phyloP scores from a whole-genome alignment of 2,888 invertebrate species.

The Stenodera caucasica region DNA sequence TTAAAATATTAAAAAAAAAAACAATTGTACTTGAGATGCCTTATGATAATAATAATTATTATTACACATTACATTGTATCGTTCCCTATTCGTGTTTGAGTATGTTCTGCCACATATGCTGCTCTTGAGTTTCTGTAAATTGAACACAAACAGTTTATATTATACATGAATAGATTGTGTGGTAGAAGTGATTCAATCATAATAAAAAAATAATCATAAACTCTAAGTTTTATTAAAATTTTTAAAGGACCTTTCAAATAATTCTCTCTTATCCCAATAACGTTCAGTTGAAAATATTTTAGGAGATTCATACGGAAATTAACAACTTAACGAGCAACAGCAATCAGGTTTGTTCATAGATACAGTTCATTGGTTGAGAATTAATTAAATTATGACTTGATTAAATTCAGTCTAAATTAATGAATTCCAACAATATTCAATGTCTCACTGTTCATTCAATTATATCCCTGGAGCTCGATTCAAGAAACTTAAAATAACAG shows the following conservation, averaged over 20 bases:
- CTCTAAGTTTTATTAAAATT: neutral
- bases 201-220: conserved; percentile 28
- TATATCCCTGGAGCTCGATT: too few relatives aligned
- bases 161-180: conserved; percentile 20
- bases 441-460: neutral
- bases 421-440: neutral
- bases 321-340: neutral
- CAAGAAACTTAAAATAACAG: too few relatives aligned
- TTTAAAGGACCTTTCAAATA: neutral
- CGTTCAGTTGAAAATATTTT: neutral
- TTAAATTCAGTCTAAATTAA: neutral
- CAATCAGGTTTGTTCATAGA: neutral
- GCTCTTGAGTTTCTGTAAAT: conserved; percentile 40
- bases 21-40: conserved; percentile 46
- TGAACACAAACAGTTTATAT: conserved; percentile 26
- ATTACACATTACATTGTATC: conserved; percentile 26
- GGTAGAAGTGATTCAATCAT: conserved; percentile 35
- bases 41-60: conserved; percentile 45
- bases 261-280: neutral
- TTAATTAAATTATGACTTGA: conserved; percentile 5
- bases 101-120: conserved; percentile 45
- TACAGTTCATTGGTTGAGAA: neutral
- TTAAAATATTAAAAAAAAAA: conserved; percentile 34
- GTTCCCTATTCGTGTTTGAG: conserved; percentile 40
- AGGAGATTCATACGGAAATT: neutral